Base-by-base conservation (phyloP, 1,140 invertebrate genomes). In the Drosophila insularis region DNA sequence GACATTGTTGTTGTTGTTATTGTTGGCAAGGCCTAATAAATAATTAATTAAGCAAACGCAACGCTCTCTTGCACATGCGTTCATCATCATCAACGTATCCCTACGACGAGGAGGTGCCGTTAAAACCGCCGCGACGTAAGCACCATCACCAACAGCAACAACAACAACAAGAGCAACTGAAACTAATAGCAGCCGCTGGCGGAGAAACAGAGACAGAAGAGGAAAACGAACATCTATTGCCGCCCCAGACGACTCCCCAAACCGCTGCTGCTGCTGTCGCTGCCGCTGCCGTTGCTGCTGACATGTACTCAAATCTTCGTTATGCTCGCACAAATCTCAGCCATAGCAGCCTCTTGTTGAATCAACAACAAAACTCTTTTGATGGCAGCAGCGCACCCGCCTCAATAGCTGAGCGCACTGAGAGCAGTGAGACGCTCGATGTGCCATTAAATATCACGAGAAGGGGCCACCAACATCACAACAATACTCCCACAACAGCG, bases 291-390 rank as follows among this genome's bases (percentile, higher is more conserved):
- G 8, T 32, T 81, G 61, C 70, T 80, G 61, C 37, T 35, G 73
- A 32, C 23, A 78, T 79, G 65, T 84, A 84, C 69, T 78, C 81
- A 54, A 89, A 72, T 37, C 56, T 91, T 19, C 75, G 86, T 13
- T 91, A 90, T 74, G 80, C 90, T 43, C 77, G 86, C 62, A 80
- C 81, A 67, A 89, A 91, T 74, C 69, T 91, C 68, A 91, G 89
- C 60, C 89, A 91, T 60, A 91, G 81, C 78, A 91, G 75, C 63
- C 76, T 91, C 53, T 68, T 91, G 68, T 63, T 91, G 43, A 87
- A 72, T 62, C 85, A 87, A 19, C 82, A 82, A 63, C 82, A 91
- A 56, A 84, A 70, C 68, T 75, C 82, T 11, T 89, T 87, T 50
- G 89, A 91, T 53, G 63, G 65, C 78, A 78, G 74, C 58, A 40